phyloP scores from a whole-genome alignment of 2,888 invertebrate species.

The Hyposoter dolosus region DNA sequence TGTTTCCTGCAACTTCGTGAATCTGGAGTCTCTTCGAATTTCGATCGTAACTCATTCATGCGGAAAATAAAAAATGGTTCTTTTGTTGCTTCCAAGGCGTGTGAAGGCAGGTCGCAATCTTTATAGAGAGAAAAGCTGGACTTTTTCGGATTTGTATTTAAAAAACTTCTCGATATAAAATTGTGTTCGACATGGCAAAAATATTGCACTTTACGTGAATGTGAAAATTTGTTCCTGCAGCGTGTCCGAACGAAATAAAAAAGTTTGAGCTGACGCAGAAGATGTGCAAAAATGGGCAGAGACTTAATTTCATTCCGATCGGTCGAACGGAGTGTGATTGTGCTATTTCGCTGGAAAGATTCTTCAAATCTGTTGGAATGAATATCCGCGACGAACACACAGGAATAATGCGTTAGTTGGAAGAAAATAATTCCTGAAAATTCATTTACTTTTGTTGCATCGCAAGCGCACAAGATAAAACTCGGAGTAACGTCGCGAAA shows the following conservation, averaged over 20 bases:
- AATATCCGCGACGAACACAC: not conserved
- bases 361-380: not conserved
- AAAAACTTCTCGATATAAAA: not conserved
- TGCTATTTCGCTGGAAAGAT: not conserved
- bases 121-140: not conserved
- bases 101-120: not conserved
- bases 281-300: not conserved
- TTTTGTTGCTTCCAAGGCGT: not conserved
- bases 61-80: not conserved
- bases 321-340: not conserved
- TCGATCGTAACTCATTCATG: not conserved
- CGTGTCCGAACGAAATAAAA: not conserved
- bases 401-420: not conserved
- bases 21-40: not conserved
- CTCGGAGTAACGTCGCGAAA: conserved; percentile 9
- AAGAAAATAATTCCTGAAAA: not conserved
- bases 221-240: not conserved
- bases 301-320: not conserved
- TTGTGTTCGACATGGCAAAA: not conserved
- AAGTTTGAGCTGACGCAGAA: not conserved
- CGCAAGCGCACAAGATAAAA: not conserved
- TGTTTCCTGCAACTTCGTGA: not conserved
- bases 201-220: not conserved
- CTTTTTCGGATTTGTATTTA: not conserved
- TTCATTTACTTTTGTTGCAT: not conserved